Conservation (phyloP, 1,140 invertebrate species). For the Scaptodrosophila lebanonensis region DNA sequence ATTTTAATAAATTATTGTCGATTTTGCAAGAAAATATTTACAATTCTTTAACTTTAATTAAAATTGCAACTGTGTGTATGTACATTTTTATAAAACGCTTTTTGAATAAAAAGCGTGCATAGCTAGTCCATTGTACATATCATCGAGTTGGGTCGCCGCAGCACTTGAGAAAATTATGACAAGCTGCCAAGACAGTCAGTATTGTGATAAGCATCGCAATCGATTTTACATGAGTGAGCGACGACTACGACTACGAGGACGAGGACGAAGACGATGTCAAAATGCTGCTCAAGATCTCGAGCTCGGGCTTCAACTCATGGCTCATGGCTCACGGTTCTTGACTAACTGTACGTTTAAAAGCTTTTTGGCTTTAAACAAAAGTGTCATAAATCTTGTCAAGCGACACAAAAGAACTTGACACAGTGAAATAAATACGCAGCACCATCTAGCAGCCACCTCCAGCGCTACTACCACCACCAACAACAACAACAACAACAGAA, state of each 20-base stretch:
- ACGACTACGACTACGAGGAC: not conserved
- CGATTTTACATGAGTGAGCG: slow-evolving; percentile 61
- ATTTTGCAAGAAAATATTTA: no score
- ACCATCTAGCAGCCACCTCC: slow-evolving; percentile 9
- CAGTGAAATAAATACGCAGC: slow-evolving; percentile 55
- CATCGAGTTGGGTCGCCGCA: no score
- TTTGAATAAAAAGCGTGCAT: no score
- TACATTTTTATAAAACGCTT: no score
- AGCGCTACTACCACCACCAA: slow-evolving; percentile 17
- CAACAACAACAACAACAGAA: slow-evolving; percentile 20
- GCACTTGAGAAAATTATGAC: slow-evolving; percentile 54
- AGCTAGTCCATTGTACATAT: no score
- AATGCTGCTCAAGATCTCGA: no score
- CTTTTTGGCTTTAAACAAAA: slow-evolving; percentile 61
- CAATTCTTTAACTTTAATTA: no score
- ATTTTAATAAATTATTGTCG: no score
- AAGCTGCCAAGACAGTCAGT: slow-evolving; percentile 33
- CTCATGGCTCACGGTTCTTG: not conserved
- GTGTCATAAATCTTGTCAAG: slow-evolving; percentile 69
- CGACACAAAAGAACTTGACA: slow-evolving; percentile 59
- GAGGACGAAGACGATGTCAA: no score
- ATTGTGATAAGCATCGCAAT: slow-evolving; percentile 50
- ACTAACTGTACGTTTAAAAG: slow-evolving; percentile 39
- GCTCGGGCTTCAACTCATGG: no score
- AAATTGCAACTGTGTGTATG: no score